These are phyloP conservation scores for Calycopis cecrops DNA, from an alignment of 1,140 invertebrate genomes.

Conservation along the genomic window DNA sequence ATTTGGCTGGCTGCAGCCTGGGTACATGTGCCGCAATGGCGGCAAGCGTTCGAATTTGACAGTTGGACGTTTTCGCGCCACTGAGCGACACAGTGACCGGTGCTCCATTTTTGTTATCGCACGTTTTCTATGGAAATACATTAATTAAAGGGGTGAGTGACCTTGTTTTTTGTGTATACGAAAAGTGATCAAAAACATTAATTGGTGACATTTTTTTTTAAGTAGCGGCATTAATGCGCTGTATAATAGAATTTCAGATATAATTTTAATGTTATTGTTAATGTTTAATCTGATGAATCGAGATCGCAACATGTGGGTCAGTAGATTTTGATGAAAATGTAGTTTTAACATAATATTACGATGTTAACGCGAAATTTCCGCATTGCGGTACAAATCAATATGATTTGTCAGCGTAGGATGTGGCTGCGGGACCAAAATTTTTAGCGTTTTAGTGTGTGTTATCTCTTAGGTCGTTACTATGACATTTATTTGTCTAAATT, in stretches of 20 bases:
- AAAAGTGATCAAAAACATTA: background rate
- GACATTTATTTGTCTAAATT: too few species aligned
- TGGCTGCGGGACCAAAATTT: too few species aligned
- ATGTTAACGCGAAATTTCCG: too few species aligned
- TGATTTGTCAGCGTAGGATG: too few species aligned
- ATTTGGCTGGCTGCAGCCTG: background rate
- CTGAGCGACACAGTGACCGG: constrained; percentile 1
- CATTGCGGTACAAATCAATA: too few species aligned
- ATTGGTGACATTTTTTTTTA: background rate
- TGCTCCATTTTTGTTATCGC: constrained; percentile 1
- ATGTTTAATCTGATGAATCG: too few species aligned
- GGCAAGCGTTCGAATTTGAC: constrained; percentile 7
- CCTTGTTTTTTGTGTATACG: background rate
- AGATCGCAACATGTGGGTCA: too few species aligned
- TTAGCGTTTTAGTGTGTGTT: too few species aligned
- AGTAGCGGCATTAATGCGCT: background rate
- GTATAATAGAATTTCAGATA: background rate
- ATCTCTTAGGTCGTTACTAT: too few species aligned
- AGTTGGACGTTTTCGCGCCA: constrained; percentile 4
- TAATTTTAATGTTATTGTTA: background rate
- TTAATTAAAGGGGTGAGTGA: background rate
- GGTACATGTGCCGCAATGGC: background rate
- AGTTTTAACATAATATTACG: too few species aligned
- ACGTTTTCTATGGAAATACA: background rate
- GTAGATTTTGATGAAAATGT: too few species aligned